phyloP scores from a whole-genome alignment of 1,140 invertebrate species.

The Ptiloglossa arizonensis region DNA sequence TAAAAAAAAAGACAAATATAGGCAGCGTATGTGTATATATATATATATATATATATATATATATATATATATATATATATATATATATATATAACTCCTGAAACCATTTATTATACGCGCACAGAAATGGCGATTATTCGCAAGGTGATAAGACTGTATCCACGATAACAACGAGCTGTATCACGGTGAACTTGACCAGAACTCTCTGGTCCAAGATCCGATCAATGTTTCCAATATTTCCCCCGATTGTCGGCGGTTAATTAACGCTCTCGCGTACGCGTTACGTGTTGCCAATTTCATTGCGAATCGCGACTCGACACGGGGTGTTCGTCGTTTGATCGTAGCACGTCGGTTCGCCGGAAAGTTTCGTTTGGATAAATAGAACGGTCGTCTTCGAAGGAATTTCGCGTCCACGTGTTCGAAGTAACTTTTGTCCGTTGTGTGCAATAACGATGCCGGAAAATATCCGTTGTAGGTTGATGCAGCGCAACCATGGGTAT shows the following conservation, averaged over 20 bases:
- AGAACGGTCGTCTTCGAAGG: background rate
- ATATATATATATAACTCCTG: background rate
- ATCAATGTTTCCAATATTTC: slow-evolving; percentile 34
- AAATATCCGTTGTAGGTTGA: slow-evolving; percentile 5
- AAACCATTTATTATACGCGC: slow-evolving; percentile 14
- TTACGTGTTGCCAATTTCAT: background rate
- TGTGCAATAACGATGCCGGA: background rate
- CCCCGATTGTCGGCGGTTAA: background rate
- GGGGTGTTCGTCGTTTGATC: no score
- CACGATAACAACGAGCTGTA: slow-evolving; percentile 30
- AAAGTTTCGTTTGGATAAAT: no score
- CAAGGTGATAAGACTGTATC: slow-evolving; percentile 37
- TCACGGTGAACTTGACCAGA: slow-evolving; percentile 33
- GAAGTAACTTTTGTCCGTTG: background rate
- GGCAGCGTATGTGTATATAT: no score
- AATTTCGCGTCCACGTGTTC: background rate
- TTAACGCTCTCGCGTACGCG: background rate
- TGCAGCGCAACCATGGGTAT: slow-evolving; percentile 3
- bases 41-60: no score
- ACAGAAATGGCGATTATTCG: slow-evolving; percentile 21
- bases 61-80: no score
- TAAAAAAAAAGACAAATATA: no score
- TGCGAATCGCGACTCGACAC: background rate
- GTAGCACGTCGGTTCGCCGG: no score
- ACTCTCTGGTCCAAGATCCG: slow-evolving; percentile 18